phyloP scores from a whole-genome alignment of 2,888 invertebrate genomes.

The Callyntrura sp. region DNA sequence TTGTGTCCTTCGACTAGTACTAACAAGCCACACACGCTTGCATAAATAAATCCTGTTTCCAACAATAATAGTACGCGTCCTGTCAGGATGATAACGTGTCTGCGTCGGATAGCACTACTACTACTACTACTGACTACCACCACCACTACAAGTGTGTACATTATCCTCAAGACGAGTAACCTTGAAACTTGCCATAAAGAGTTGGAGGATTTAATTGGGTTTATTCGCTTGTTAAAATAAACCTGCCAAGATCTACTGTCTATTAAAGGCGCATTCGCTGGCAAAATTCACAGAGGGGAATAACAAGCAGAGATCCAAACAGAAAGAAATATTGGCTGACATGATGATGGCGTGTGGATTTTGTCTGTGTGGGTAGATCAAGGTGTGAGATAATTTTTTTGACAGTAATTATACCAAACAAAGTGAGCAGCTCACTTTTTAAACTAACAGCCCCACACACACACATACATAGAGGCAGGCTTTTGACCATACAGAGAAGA shows the following conservation, averaged over 20 bases:
- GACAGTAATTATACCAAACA: constrained; percentile 44
- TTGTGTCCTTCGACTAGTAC: constrained; percentile 13
- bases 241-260: not conserved
- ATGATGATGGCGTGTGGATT: too few species aligned
- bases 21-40: constrained; percentile 14
- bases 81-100: not conserved
- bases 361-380: constrained; percentile 26
- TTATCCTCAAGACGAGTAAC: not conserved
- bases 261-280: too few species aligned
- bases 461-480: not conserved
- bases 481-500: not conserved
- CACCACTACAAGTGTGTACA: too few species aligned
- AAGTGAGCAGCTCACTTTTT: constrained; percentile 7
- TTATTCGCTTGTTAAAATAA: constrained; percentile 34
- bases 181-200: constrained; percentile 35
- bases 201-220: constrained; percentile 40
- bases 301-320: not conserved
- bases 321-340: not conserved
- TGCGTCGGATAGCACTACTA: not conserved
- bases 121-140: too few species aligned
- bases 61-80: constrained; percentile 18
- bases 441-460: not conserved
- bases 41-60: constrained; percentile 39
- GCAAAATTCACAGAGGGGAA: not conserved
- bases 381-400: constrained; percentile 41